phyloP scores from a whole-genome alignment of 2,113 vertebrate species.

The Benitochromis conjunctus region DNA sequence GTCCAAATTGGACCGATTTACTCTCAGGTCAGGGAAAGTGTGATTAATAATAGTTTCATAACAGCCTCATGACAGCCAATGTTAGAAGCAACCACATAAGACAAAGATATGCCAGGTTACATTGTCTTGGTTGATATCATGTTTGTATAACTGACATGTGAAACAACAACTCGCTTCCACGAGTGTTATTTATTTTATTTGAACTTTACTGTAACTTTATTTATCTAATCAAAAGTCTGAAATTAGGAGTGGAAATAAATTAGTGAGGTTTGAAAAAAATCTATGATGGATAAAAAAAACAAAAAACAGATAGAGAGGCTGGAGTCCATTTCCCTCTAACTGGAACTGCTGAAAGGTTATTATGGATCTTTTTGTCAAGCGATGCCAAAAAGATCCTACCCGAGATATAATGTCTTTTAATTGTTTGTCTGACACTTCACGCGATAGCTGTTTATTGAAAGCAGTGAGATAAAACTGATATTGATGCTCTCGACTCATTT shows the following conservation, averaged over 20 bases:
- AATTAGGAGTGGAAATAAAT: neutral
- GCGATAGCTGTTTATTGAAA: neutral
- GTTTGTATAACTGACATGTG: neutral
- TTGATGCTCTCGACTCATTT: constrained; percentile 2
- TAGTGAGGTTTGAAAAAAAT: neutral
- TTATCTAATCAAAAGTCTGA: neutral
- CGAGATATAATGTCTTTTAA: neutral
- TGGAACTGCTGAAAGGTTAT: neutral
- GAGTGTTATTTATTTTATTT: neutral
- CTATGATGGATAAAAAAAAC: neutral
- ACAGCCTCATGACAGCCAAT: neutral
- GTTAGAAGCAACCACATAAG: neutral
- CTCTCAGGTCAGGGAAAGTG: neutral
- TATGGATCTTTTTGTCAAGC: neutral
- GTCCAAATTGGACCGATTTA: neutral
- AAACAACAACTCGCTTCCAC: neutral
- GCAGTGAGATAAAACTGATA: neutral
- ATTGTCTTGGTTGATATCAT: neutral
- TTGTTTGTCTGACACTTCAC: neutral
- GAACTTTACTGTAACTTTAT: neutral
- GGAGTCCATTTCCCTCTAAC: neutral
- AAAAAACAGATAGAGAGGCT: neutral
- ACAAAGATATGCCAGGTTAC: neutral
- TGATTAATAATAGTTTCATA: neutral
- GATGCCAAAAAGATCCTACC: neutral